A percentile compares a stretch with the other conserved stretches of the same genome.
Evolutionary conservation across 1,140 invertebrate species (phyloP).

Genomic region (Pseudomyrmex sp.): DNA sequence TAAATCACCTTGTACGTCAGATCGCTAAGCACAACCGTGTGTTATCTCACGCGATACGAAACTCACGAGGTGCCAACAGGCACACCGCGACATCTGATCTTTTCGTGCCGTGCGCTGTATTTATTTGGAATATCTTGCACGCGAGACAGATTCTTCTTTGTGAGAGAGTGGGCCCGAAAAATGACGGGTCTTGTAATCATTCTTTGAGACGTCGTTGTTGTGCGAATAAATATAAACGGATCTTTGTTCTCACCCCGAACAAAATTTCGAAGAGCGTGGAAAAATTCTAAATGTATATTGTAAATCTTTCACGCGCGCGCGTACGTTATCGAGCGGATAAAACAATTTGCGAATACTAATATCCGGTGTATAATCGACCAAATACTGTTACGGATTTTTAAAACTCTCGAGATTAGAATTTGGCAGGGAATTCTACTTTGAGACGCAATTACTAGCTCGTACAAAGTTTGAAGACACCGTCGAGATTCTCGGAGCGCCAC

Average conservation of each 20-base stretch:
- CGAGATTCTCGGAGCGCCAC: conserved; percentile 6
- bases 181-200: conserved; percentile 15
- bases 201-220: conserved; percentile 15
- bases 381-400: conserved; percentile 24
- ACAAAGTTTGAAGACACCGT: conserved; percentile 36
- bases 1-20: neutral
- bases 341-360: neutral
- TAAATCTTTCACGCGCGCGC: neutral
- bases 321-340: neutral
- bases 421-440: neutral
- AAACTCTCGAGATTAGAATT: conserved; percentile 7
- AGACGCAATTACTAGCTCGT: conserved; percentile 43
- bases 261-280: neutral
- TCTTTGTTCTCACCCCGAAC: conserved; percentile 14
- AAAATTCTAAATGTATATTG: neutral
- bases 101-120: conserved; percentile 8
- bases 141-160: conserved; percentile 27
- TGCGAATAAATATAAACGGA: conserved; percentile 28
- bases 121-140: conserved; percentile 38
- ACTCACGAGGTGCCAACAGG: conserved; percentile 37
- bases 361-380: neutral
- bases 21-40: neutral
- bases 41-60: conserved; percentile 33
- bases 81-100: conserved; percentile 39
- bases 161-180: conserved; percentile 6